These are phyloP conservation scores for Acanthurus tractus DNA, from an alignment of 2,797 vertebrate species.

Conservation along the genomic window DNA sequence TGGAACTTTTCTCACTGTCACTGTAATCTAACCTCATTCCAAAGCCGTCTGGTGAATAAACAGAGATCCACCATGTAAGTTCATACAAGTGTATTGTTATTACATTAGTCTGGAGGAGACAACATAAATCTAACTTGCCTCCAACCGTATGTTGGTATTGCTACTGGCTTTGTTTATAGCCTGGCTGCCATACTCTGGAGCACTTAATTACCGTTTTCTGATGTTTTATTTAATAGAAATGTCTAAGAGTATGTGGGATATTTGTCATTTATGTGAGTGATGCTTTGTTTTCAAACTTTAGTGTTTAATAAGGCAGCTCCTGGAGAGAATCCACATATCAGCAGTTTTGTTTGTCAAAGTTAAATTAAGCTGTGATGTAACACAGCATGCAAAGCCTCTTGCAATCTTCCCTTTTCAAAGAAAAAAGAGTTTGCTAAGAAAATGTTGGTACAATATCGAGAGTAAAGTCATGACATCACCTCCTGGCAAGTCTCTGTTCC, in stretches of 20 bases:
- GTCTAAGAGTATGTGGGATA: conserved; percentile 22
- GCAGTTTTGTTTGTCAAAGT: conserved; percentile 27
- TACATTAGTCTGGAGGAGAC: conserved; percentile 11
- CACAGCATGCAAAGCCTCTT: neutral
- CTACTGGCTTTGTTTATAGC: conserved; percentile 11
- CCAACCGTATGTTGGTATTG: neutral
- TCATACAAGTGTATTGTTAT: conserved; percentile 12
- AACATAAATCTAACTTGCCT: neutral
- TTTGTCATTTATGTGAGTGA: conserved; percentile 28
- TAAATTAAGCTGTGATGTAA: conserved; percentile 12
- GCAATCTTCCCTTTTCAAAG: neutral
- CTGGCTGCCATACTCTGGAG: conserved; percentile 2
- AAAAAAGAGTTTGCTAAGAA: neutral
- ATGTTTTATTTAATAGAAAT: conserved; percentile 6
- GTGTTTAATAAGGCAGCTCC: conserved; percentile 38
- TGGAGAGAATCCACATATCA: conserved; percentile 25
- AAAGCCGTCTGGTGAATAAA: conserved; percentile 39
- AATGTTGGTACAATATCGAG: conserved; percentile 3
- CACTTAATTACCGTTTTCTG: conserved; percentile 8
- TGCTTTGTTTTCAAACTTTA: conserved; percentile 19
- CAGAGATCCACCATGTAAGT: conserved; percentile 1
- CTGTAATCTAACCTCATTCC: conserved; percentile 36
- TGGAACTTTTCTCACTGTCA: conserved; percentile 9
- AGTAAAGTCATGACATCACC: neutral
- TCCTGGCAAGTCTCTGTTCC: neutral